These are phyloP conservation scores for Parazoanthus atlanticus DNA, from an alignment of 92 coral and sea anemone genomes.

Conservation along the genomic window DNA sequence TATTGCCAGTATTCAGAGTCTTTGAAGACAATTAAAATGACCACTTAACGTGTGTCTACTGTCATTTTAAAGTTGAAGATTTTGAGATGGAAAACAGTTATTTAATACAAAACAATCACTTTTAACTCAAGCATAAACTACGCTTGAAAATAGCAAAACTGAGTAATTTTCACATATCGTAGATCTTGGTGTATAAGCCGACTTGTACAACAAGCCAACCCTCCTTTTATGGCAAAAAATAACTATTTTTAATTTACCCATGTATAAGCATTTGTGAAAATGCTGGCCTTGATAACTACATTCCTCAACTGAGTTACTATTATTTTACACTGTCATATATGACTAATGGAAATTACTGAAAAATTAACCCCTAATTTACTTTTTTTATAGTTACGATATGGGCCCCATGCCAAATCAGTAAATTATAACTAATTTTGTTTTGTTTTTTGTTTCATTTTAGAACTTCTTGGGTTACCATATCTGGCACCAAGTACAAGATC, in stretches of 20 bases:
- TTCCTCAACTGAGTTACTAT: too few relatives aligned
- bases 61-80: too few relatives aligned
- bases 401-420: too few relatives aligned
- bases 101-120: too few relatives aligned
- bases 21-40: too few relatives aligned
- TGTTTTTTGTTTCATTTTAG: slow-evolving; percentile 1
- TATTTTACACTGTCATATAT: too few relatives aligned
- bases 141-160: not conserved
- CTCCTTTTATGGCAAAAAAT: not conserved
- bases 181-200: not conserved
- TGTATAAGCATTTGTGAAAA: not conserved
- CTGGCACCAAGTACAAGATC: slow-evolving; percentile 51
- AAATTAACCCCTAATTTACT: too few relatives aligned
- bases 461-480: slow-evolving; percentile 55
- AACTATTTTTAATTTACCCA: not conserved
- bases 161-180: not conserved
- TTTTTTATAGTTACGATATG: too few relatives aligned
- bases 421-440: too few relatives aligned
- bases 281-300: not conserved
- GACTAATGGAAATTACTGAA: too few relatives aligned
- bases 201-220: not conserved
- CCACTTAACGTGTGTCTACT: too few relatives aligned
- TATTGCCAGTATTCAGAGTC: too few relatives aligned
- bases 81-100: not conserved
- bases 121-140: not conserved